These are phyloP conservation scores for Spea hammondii DNA, from an alignment of 2,797 vertebrate species.

Conservation along the genomic window DNA sequence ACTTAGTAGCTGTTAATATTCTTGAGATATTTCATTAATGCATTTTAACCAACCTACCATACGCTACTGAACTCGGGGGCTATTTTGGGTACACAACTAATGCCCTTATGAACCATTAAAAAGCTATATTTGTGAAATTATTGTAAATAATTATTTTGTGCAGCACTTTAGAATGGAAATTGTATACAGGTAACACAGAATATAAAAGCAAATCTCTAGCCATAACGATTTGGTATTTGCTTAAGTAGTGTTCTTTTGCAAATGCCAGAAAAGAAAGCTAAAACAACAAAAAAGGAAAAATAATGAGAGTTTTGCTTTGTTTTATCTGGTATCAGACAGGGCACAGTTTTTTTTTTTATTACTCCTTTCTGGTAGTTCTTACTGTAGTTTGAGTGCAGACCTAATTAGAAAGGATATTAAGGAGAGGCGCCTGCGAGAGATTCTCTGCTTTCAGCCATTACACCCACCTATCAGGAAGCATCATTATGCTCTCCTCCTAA, in stretches of 20 bases:
- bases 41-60: too few relatives aligned
- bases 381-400: constrained; percentile 42
- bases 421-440: constrained; percentile 43
- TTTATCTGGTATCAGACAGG: constrained; percentile 21
- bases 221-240: background rate
- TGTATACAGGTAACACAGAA: too few relatives aligned
- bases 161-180: too few relatives aligned
- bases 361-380: constrained; percentile 51
- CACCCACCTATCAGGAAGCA: constrained; percentile 44
- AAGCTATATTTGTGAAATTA: too few relatives aligned
- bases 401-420: constrained; percentile 54
- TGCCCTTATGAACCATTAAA: too few relatives aligned
- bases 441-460: constrained; percentile 46
- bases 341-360: constrained; percentile 36
- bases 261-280: background rate
- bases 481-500: constrained; percentile 49
- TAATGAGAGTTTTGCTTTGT: background rate
- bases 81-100: too few relatives aligned
- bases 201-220: too few relatives aligned
- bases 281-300: constrained; percentile 10
- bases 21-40: too few relatives aligned
- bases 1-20: too few relatives aligned
- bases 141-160: too few relatives aligned
- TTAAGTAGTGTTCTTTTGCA: background rate
- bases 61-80: too few relatives aligned